Evolutionary conservation across 1,140 invertebrate genomes (phyloP).

Genomic region (Eufriesea mexicana): DNA sequence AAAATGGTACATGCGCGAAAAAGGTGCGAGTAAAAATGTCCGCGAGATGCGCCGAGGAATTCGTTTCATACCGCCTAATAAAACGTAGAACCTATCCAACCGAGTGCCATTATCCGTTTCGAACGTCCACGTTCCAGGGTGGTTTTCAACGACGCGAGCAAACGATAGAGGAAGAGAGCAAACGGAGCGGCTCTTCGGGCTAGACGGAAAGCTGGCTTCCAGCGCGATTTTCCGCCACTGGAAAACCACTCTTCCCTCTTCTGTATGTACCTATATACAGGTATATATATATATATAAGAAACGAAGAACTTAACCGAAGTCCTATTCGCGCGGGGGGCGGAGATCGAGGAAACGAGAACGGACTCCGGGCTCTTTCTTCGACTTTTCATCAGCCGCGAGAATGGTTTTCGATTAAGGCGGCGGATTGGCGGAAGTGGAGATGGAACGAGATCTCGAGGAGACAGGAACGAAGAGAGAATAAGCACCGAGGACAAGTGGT

Average conservation of each 20-base stretch:
- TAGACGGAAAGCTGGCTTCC: constrained; percentile 22
- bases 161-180: neutral
- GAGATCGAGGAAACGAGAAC: constrained; percentile 33
- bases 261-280: neutral
- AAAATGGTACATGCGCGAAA: no score
- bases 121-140: constrained; percentile 4
- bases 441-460: constrained; percentile 53
- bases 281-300: constrained; percentile 16
- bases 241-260: neutral
- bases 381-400: constrained; percentile 69
- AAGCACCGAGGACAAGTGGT: constrained; percentile 63
- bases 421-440: constrained; percentile 59
- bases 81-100: constrained; percentile 10
- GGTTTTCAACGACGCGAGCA: neutral
- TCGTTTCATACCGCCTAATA: neutral
- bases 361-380: constrained; percentile 56
- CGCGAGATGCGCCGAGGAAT: neutral
- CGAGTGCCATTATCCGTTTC: constrained; percentile 6
- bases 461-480: constrained; percentile 56
- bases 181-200: neutral
- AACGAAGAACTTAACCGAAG: constrained; percentile 43
- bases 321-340: neutral
- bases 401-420: constrained; percentile 68
- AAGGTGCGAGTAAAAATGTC: neutral
- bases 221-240: neutral